Percentiles rank a stretch among this genome's conserved stretches.
Conservation (phyloP, 2,797 vertebrate genomes). For the Notoglanidium macrostoma region DNA sequence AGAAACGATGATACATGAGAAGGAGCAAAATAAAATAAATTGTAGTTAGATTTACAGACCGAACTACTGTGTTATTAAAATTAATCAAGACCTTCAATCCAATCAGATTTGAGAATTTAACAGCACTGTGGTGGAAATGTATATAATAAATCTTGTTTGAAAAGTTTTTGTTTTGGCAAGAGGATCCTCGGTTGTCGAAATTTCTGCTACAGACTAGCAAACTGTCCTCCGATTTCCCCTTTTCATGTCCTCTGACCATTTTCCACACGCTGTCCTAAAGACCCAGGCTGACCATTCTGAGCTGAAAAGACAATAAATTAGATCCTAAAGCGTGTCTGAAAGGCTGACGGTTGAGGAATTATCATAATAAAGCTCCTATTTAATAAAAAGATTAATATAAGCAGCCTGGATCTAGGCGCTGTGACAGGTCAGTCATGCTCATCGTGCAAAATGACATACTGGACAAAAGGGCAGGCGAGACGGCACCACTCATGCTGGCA, state of each 20-base stretch:
- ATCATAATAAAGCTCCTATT: constrained; percentile 16
- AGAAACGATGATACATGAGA: background rate
- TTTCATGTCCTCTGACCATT: background rate
- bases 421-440: constrained; percentile 24
- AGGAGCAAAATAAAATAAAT: background rate
- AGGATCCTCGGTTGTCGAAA: no score
- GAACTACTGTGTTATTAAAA: background rate
- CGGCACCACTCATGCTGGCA: constrained; percentile 1
- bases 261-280: background rate
- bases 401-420: background rate
- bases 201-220: background rate
- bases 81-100: background rate
- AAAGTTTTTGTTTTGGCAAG: background rate
- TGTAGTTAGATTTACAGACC: background rate
- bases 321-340: background rate
- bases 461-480: constrained; percentile 10
- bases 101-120: background rate
- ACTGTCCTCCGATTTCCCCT: background rate
- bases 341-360: background rate
- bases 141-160: background rate
- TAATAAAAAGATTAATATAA: background rate
- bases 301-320: background rate
- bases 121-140: background rate
- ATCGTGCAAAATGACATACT: constrained; percentile 5
- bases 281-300: background rate